These are phyloP conservation scores for Erythrocercus mccallii DNA, from an alignment of 2,113 vertebrate genomes.

Conservation along the genomic window DNA sequence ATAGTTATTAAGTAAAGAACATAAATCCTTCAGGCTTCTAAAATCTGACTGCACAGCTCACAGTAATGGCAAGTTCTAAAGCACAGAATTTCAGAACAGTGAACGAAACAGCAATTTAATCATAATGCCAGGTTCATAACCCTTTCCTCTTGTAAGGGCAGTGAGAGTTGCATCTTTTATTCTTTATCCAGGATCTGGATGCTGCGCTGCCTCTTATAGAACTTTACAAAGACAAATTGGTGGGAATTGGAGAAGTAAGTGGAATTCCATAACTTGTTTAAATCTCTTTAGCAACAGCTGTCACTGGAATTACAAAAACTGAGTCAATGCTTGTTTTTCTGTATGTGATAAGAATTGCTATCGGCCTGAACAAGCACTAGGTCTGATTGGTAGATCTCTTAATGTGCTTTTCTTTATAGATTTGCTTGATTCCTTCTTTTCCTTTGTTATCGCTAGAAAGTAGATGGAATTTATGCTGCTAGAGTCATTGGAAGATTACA, in stretches of 20 bases:
- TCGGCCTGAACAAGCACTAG: background rate
- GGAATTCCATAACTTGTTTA: background rate
- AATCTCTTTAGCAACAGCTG: background rate
- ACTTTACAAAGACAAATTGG: slow-evolving; percentile 84
- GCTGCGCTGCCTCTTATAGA: slow-evolving; percentile 88
- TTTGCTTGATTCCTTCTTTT: background rate
- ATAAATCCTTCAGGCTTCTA: background rate
- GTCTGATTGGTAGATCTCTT: background rate
- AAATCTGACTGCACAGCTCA: rapidly evolving
- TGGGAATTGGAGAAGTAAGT: slow-evolving; percentile 92
- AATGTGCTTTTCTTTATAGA: background rate
- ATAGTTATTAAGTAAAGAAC: background rate
- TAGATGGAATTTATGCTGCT: background rate
- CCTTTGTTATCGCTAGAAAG: background rate
- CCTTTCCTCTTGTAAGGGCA: background rate
- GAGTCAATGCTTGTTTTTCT: background rate
- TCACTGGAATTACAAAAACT: background rate
- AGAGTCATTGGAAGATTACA: background rate
- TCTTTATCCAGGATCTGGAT: slow-evolving; percentile 86
- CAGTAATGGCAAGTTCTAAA: background rate
- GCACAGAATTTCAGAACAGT: background rate
- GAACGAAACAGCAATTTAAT: background rate
- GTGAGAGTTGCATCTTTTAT: background rate
- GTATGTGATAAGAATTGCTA: background rate
- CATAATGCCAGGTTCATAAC: background rate